These are phyloP conservation scores for Pseudorasbora parva DNA, from an alignment of 2,113 vertebrate species.

Conservation along the genomic window DNA sequence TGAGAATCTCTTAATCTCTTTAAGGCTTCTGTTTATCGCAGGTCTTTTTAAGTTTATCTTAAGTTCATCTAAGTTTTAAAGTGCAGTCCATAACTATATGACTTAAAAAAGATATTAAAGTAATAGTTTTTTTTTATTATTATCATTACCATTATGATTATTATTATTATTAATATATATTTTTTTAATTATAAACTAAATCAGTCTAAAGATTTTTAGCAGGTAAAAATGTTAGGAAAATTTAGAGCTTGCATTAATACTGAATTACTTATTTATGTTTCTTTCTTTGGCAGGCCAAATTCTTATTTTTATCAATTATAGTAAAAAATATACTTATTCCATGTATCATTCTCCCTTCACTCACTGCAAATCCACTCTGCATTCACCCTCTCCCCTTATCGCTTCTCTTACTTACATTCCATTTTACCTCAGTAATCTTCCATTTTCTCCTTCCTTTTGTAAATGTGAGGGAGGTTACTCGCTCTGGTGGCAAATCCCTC, in stretches of 20 bases:
- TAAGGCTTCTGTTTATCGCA: slow-evolving; percentile 5
- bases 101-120: background rate
- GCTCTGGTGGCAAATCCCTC: background rate
- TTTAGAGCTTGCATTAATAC: background rate
- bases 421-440: slow-evolving; percentile 20
- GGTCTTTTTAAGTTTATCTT: slow-evolving; percentile 1
- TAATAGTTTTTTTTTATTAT: background rate
- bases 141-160: too few relatives aligned
- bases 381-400: background rate
- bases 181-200: background rate
- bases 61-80: slow-evolving; percentile 14
- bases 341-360: background rate
- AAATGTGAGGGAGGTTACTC: background rate
- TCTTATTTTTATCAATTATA: background rate
- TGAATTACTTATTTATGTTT: background rate
- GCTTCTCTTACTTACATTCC: background rate
- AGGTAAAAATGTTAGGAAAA: background rate
- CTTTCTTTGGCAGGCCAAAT: background rate
- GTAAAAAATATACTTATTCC: background rate
- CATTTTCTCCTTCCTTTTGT: background rate
- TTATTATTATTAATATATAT: too few relatives aligned
- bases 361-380: background rate
- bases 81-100: background rate
- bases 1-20: slow-evolving; percentile 15
- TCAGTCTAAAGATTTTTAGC: background rate